These are phyloP conservation scores for Podotricha telesiphe DNA, from an alignment of 2,888 invertebrate species.

Conservation along the genomic window DNA sequence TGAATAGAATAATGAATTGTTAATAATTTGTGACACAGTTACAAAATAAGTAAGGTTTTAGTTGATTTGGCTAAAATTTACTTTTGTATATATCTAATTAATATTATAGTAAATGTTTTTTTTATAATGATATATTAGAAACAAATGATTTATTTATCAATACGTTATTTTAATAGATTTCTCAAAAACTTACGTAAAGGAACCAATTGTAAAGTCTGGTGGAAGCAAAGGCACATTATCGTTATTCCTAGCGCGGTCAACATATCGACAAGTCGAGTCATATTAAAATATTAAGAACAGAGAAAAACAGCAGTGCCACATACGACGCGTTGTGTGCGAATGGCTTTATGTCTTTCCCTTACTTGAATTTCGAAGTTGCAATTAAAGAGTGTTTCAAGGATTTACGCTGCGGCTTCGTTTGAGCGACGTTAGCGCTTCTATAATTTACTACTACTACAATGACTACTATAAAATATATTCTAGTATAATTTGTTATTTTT, in stretches of 20 bases:
- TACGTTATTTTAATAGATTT: background rate
- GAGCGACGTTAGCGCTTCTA: conserved; percentile 41
- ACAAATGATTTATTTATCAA: background rate
- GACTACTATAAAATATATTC: background rate
- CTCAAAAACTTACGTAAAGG: conserved; percentile 69
- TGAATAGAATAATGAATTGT: too few species aligned
- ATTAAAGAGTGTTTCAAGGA: conserved; percentile 72
- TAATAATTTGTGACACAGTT: too few species aligned
- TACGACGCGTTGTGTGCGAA: conserved; percentile 57
- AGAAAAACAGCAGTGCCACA: conserved; percentile 49
- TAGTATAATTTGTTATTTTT: too few species aligned
- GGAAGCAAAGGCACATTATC: conserved; percentile 62
- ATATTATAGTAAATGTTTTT: too few species aligned
- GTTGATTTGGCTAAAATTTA: too few species aligned
- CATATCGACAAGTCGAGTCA: conserved; percentile 32
- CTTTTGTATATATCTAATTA: too few species aligned
- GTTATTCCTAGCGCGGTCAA: conserved; percentile 51
- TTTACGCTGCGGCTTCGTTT: conserved; percentile 55
- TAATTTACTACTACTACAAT: background rate
- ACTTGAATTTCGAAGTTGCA: conserved; percentile 62
- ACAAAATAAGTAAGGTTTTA: too few species aligned
- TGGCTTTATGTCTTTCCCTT: conserved; percentile 54
- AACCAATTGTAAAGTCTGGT: conserved; percentile 65
- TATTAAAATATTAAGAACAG: conserved; percentile 28
- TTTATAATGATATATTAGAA: too few species aligned